A percentile compares a stretch with the other conserved stretches of the same genome.
Conservation (phyloP, 1,140 invertebrate genomes). For the Panonychus citri region DNA sequence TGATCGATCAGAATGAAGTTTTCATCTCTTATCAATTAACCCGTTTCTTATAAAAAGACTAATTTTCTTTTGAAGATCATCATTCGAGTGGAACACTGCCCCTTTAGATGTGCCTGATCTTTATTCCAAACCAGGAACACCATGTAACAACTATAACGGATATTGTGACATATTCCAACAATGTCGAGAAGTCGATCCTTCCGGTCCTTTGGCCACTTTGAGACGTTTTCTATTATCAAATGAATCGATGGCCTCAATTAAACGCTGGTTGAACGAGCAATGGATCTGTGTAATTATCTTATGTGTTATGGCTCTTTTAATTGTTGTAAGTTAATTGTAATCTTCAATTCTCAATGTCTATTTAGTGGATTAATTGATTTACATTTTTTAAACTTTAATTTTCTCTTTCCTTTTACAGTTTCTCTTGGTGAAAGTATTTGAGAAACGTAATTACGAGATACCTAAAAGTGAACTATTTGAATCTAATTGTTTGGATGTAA, state of each 20-base stretch:
- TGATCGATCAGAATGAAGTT: too few relatives aligned
- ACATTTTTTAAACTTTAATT: background rate
- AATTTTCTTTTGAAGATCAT: conserved; percentile 33
- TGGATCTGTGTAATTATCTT: conserved; percentile 10
- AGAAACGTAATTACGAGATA: background rate
- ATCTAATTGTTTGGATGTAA: too few relatives aligned
- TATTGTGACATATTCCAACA: conserved; percentile 98
- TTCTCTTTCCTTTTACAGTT: background rate
- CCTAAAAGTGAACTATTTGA: background rate
- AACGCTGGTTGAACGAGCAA: conserved; percentile 42
- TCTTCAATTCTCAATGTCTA: background rate
- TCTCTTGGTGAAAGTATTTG: background rate
- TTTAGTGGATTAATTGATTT: background rate
- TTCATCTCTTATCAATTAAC: too few relatives aligned
- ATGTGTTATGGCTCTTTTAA: conserved; percentile 3
- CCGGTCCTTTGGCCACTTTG: conserved; percentile 79
- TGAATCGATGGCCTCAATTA: conserved; percentile 58
- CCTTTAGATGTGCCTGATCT: conserved; percentile 75
- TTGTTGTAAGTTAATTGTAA: conserved; percentile 1
- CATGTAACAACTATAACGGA: conserved; percentile 93
- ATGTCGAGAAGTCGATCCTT: conserved; percentile 87
- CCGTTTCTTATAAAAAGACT: too few relatives aligned
- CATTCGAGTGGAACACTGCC: conserved; percentile 63
- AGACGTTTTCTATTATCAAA: conserved; percentile 87
- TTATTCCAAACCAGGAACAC: conserved; percentile 52